These are phyloP conservation scores for Crocodylus rhombifer DNA, from an alignment of 2,797 vertebrate species.

Conservation along the genomic window DNA sequence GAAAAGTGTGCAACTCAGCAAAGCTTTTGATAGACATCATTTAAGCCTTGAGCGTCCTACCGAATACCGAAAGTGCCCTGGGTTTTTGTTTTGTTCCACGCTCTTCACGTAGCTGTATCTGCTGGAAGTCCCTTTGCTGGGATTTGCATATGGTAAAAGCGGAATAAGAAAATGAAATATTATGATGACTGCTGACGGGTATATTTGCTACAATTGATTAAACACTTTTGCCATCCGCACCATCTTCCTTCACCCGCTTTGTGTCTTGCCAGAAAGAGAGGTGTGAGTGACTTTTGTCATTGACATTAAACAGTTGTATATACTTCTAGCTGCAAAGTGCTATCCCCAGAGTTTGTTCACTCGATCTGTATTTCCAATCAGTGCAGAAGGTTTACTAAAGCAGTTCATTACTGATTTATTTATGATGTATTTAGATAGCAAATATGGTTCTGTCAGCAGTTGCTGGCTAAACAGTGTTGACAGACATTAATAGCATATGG, in stretches of 20 bases:
- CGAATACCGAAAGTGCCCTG: background rate
- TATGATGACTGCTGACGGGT: constrained; percentile 72
- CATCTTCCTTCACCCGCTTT: constrained; percentile 59
- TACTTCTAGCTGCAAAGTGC: constrained; percentile 78
- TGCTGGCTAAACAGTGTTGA: constrained; percentile 88
- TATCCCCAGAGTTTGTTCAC: constrained; percentile 83
- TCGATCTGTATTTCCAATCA: constrained; percentile 86
- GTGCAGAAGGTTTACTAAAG: constrained; percentile 85
- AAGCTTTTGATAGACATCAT: background rate
- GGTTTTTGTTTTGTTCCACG: background rate
- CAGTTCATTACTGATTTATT: constrained; percentile 89
- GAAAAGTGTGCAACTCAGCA: background rate
- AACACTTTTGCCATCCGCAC: constrained; percentile 69
- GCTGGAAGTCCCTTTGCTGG: background rate
- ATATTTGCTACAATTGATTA: constrained; percentile 74
- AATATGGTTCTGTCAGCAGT: constrained; percentile 88
- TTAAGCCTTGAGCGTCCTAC: background rate
- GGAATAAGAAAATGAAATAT: background rate
- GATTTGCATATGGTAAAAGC: constrained; percentile 39
- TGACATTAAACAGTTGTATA: constrained; percentile 84
- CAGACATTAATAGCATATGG: constrained; percentile 89
- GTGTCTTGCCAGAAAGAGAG: constrained; percentile 70
- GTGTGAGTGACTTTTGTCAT: constrained; percentile 82
- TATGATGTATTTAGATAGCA: constrained; percentile 89
- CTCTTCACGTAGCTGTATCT: background rate